Conservation (phyloP, 2,797 vertebrate species). For the Lerista edwardsae region DNA sequence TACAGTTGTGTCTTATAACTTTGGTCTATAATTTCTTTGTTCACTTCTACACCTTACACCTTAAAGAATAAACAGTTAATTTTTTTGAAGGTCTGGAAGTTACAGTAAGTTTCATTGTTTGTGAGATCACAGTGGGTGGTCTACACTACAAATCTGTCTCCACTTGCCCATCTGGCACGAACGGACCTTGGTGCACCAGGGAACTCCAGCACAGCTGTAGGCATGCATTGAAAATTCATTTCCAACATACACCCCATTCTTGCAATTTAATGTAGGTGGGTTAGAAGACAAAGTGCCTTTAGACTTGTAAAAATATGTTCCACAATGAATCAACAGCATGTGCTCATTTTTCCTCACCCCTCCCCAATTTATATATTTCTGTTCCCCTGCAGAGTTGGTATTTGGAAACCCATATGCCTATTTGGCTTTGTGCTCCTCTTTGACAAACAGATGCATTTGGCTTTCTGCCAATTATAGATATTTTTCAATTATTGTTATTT, state of each 20-base stretch:
- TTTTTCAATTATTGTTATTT: background rate
- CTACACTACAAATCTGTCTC: conserved; percentile 49
- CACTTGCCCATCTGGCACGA: conserved; percentile 37
- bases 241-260: conserved; percentile 15
- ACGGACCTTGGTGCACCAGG: conserved; percentile 41
- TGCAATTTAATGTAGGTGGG: conserved; percentile 24
- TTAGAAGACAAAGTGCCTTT: conserved; percentile 14
- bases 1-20: too few relatives aligned
- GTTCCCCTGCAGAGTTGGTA: background rate
- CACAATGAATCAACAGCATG: background rate
- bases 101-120: conserved; percentile 34
- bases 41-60: background rate
- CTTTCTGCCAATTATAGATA: background rate
- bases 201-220: conserved; percentile 38
- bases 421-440: background rate
- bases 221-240: conserved; percentile 43
- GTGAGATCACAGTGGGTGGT: conserved; percentile 43
- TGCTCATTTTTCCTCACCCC: background rate
- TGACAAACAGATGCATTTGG: background rate
- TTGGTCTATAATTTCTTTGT: background rate
- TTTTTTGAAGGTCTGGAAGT: conserved; percentile 41
- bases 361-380: background rate
- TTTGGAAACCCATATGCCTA: background rate
- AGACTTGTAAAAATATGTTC: conserved; percentile 32
- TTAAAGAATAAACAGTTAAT: conserved; percentile 26